A percentile compares a stretch with the other conserved stretches of the same genome.
phyloP scores from a whole-genome alignment of 2,113 vertebrate species.

The Apodemus speciosus region DNA sequence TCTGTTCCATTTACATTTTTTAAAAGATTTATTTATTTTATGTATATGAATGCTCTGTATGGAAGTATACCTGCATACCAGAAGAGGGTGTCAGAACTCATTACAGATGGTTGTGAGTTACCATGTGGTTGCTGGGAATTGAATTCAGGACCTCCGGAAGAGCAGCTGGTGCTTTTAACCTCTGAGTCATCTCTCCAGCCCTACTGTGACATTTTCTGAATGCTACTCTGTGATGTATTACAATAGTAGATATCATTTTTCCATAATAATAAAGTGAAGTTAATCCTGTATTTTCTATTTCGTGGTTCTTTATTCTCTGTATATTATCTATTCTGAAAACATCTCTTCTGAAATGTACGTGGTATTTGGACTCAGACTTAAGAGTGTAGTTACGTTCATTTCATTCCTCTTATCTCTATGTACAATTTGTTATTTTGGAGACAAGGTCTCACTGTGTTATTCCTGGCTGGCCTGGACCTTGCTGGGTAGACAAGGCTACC shows the following conservation, averaged over 20 bases:
- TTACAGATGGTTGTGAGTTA: too few relatives aligned
- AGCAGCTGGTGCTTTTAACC: too few relatives aligned
- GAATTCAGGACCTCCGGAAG: too few relatives aligned
- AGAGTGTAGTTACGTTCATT: background rate
- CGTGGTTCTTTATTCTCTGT: background rate
- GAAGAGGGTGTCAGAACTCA: too few relatives aligned
- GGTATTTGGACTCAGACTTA: background rate
- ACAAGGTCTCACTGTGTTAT: background rate
- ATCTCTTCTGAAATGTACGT: background rate
- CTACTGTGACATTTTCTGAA: background rate
- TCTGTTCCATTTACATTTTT: background rate
- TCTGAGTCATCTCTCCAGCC: too few relatives aligned
- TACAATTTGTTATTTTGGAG: background rate
- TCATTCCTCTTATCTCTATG: background rate
- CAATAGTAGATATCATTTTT: background rate
- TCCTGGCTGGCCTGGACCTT: background rate
- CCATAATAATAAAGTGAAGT: conserved; percentile 1
- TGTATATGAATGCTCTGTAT: too few relatives aligned
- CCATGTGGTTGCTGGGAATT: too few relatives aligned
- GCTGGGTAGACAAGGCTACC: background rate
- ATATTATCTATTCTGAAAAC: conserved; percentile 13
- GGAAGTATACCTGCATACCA: too few relatives aligned
- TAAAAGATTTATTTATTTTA: too few relatives aligned
- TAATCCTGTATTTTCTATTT: conserved; percentile 1
- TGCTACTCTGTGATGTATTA: background rate